phyloP scores from a whole-genome alignment of 1,140 invertebrate species.

The Tetranychus urticae region DNA sequence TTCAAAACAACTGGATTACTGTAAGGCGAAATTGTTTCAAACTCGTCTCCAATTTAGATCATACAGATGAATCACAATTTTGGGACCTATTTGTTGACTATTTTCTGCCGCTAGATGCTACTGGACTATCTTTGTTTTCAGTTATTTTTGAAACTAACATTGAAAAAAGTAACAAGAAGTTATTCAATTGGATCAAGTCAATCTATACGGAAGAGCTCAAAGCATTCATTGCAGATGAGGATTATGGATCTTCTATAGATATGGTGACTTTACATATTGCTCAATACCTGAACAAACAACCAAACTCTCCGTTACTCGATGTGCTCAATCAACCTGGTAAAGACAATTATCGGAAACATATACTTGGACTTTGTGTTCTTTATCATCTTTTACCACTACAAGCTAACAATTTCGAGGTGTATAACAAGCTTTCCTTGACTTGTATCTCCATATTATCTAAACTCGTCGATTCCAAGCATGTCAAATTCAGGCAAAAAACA shows the following conservation, averaged over 20 bases:
- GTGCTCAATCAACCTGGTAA: neutral
- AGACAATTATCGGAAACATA: neutral
- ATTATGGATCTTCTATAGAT: neutral
- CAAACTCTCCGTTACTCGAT: neutral
- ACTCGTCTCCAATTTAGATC: neutral
- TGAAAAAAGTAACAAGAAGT: neutral
- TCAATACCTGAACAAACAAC: neutral
- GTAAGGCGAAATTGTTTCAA: neutral
- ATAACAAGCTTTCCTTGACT: neutral
- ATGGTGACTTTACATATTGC: neutral
- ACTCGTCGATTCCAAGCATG: too few species aligned
- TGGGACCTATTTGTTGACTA: neutral
- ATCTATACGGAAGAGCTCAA: neutral
- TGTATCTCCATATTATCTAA: too few species aligned
- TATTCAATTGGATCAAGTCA: neutral
- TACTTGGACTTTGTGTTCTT: neutral
- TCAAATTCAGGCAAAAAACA: too few species aligned
- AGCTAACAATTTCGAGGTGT: neutral
- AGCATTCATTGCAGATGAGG: neutral
- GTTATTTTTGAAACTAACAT: neutral
- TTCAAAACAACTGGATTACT: neutral
- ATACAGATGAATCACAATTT: neutral
- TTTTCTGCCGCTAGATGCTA: neutral
- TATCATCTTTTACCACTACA: neutral
- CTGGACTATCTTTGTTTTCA: neutral